Percentiles rank a stretch among this genome's conserved stretches.
These are phyloP conservation scores for Cyrtodaria siliqua DNA, from an alignment of 2,888 invertebrate species.

Conservation along the genomic window DNA sequence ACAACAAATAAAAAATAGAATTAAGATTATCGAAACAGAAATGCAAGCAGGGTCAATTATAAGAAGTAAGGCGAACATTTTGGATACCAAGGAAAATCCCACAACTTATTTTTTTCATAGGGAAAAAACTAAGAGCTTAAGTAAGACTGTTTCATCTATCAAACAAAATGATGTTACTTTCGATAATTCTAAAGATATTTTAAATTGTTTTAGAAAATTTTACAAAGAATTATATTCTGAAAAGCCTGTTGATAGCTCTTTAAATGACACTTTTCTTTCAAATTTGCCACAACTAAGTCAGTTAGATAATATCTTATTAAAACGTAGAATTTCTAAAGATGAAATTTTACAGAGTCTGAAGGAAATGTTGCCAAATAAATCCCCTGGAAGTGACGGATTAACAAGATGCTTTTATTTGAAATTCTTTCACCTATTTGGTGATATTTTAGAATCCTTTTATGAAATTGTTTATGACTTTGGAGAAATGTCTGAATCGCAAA, in stretches of 20 bases:
- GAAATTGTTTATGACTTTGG: slow-evolving; percentile 14
- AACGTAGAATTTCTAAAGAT: slow-evolving; percentile 8
- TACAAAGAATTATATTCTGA: slow-evolving; percentile 19
- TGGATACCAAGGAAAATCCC: slow-evolving; percentile 29
- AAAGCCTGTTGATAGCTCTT: slow-evolving; percentile 11
- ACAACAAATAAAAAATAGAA: too few relatives aligned
- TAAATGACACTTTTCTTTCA: slow-evolving; percentile 6
- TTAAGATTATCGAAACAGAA: too few relatives aligned
- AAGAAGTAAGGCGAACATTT: slow-evolving; percentile 8
- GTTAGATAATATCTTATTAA: slow-evolving; percentile 5
- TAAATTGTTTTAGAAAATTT: slow-evolving; percentile 24
- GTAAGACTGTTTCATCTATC: too few relatives aligned
- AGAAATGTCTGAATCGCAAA: slow-evolving; percentile 44
- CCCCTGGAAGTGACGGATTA: slow-evolving; percentile 40
- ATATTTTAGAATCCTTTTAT: slow-evolving; percentile 20
- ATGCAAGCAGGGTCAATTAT: too few relatives aligned
- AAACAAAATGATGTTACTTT: too few relatives aligned
- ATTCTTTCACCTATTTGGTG: slow-evolving; percentile 36
- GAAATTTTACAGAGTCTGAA: slow-evolving; percentile 18
- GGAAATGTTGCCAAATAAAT: slow-evolving; percentile 25
- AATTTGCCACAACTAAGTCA: slow-evolving; percentile 21
- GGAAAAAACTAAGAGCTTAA: too few relatives aligned
- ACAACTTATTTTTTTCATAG: too few relatives aligned
- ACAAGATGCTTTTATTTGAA: slow-evolving; percentile 24
- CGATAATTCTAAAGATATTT: slow-evolving; percentile 9